These are phyloP conservation scores for Caiman crocodilus DNA, from an alignment of 2,797 vertebrate species.

Conservation along the genomic window DNA sequence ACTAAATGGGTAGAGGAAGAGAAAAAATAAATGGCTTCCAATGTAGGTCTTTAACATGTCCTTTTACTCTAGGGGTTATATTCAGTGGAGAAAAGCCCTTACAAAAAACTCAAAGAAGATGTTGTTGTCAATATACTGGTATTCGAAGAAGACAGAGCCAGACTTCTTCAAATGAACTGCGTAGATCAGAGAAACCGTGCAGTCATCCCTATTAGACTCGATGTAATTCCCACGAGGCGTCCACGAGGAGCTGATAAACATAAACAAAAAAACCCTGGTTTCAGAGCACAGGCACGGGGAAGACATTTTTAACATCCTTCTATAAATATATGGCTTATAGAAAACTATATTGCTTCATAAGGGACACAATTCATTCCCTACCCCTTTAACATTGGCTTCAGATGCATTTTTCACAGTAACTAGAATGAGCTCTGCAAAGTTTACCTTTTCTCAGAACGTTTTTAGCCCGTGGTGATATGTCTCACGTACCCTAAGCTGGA, in stretches of 20 bases:
- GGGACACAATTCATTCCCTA: background rate
- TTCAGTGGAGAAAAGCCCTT: slow-evolving; percentile 79
- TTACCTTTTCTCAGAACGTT: background rate
- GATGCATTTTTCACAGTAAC: background rate
- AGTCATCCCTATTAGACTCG: slow-evolving; percentile 96
- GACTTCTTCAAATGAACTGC: slow-evolving; percentile 96
- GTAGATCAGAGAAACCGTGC: slow-evolving; percentile 96
- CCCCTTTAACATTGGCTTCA: background rate
- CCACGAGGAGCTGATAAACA: slow-evolving; percentile 91
- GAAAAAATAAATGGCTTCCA: background rate
- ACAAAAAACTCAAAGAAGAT: slow-evolving; percentile 99
- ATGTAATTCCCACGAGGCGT: slow-evolving; percentile 92
- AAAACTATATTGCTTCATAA: background rate
- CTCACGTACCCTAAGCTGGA: background rate
- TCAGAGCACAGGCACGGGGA: background rate
- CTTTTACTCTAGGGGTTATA: background rate
- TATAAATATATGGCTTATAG: background rate
- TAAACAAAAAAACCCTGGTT: slow-evolving; percentile 33
- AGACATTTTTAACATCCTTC: background rate
- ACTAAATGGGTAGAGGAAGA: background rate
- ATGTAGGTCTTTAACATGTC: background rate
- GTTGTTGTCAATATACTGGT: slow-evolving; percentile 97
- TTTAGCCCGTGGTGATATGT: too few species aligned
- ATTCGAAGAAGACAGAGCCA: slow-evolving; percentile 94
- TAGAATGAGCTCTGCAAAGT: background rate